Evolutionary conservation across 2,113 vertebrate species (phyloP).

Genomic region (Microcebus lehilahytsara): DNA sequence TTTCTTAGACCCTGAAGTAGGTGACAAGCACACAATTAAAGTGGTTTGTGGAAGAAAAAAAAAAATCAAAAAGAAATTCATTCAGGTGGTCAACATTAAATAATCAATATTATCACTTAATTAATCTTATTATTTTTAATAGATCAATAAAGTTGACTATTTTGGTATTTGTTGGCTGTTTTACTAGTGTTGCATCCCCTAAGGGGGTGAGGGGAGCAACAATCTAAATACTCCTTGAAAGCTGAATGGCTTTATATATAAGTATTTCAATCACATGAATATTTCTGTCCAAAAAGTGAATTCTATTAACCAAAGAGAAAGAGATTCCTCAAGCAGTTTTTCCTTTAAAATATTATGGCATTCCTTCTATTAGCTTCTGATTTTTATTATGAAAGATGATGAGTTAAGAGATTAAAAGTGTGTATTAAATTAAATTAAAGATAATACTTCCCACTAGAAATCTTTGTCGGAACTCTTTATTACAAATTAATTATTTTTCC

Average conservation of each 20-base stretch:
- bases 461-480: neutral
- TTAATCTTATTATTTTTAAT: neutral
- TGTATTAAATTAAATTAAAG: neutral
- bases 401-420: neutral
- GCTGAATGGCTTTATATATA: neutral
- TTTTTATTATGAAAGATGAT: conserved; percentile 28
- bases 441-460: neutral
- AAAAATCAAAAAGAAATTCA: neutral
- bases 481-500: neutral
- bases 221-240: neutral
- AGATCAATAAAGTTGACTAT: neutral
- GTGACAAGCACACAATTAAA: conserved; percentile 4
- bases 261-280: neutral
- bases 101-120: conserved; percentile 30
- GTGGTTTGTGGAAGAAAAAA: neutral
- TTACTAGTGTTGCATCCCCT: neutral
- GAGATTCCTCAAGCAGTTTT: neutral
- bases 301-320: neutral
- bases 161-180: neutral
- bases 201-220: neutral
- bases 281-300: neutral
- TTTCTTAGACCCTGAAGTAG: neutral
- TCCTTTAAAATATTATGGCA: neutral
- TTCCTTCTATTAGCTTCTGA: neutral
- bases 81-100: neutral